These are phyloP conservation scores for Oithona nana DNA, from an alignment of 2,888 invertebrate genomes.

Conservation along the genomic window DNA sequence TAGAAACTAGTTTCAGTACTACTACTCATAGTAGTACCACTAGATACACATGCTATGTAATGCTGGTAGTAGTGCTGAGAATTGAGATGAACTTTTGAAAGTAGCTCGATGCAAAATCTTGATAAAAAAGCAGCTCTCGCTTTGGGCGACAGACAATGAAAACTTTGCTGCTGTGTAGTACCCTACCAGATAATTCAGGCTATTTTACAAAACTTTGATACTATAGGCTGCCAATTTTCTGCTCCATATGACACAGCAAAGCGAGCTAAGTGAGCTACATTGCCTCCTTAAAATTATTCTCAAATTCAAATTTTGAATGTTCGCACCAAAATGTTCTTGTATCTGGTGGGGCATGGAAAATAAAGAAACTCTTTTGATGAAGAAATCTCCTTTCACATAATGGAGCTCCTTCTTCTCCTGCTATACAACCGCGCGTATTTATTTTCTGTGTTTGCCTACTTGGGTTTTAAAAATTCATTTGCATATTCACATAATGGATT, in stretches of 20 bases:
- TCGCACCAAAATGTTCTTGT: no score
- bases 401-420: no score
- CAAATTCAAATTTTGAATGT: no score
- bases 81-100: not conserved
- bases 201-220: no score
- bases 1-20: no score
- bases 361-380: not conserved
- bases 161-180: not conserved
- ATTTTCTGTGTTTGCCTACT: not conserved
- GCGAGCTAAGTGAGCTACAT: no score
- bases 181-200: not conserved
- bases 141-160: not conserved
- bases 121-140: not conserved
- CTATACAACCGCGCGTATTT: no score
- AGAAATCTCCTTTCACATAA: not conserved
- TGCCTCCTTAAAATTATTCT: no score
- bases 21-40: no score
- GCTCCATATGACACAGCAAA: no score
- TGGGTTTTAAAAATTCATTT: not conserved
- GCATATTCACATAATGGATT: not conserved
- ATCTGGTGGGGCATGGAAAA: not conserved
- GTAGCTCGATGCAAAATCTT: not conserved
- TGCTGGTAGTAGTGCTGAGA: not conserved
- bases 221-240: no score
- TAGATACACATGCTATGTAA: not conserved